phyloP scores from a whole-genome alignment of 2,888 invertebrate genomes.

The Lasioglossum calceatum region DNA sequence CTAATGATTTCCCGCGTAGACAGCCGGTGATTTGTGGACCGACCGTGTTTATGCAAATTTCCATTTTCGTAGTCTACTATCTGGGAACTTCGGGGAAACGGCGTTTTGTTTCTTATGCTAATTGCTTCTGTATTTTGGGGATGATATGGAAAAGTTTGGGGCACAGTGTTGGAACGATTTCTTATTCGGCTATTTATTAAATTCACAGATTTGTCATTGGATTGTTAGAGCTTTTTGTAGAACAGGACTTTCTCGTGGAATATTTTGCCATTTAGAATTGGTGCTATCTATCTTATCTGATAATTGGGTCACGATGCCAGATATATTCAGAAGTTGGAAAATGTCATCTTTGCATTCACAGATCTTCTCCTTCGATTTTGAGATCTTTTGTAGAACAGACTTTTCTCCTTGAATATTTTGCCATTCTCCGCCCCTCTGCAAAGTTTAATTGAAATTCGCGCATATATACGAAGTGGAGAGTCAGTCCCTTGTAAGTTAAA shows the following conservation, averaged over 20 bases:
- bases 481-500: not conserved
- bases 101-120: not conserved
- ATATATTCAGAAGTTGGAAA: not conserved
- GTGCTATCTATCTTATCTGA: not conserved
- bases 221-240: too few species aligned
- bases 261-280: not conserved
- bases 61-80: not conserved
- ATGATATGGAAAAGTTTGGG: not conserved
- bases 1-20: constrained; percentile 6
- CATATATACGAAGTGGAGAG: not conserved
- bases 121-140: not conserved
- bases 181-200: too few species aligned
- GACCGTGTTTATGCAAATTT: not conserved
- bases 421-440: not conserved
- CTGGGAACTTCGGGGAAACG: not conserved
- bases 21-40: not conserved
- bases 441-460: constrained; percentile 9
- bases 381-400: not conserved
- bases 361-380: not conserved
- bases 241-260: not conserved
- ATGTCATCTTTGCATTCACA: not conserved
- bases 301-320: not conserved
- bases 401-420: not conserved
- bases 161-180: not conserved
- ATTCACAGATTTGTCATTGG: too few species aligned